These are phyloP conservation scores for Tenebrosternarchus preto DNA, from an alignment of 2,113 vertebrate genomes.

Conservation along the genomic window DNA sequence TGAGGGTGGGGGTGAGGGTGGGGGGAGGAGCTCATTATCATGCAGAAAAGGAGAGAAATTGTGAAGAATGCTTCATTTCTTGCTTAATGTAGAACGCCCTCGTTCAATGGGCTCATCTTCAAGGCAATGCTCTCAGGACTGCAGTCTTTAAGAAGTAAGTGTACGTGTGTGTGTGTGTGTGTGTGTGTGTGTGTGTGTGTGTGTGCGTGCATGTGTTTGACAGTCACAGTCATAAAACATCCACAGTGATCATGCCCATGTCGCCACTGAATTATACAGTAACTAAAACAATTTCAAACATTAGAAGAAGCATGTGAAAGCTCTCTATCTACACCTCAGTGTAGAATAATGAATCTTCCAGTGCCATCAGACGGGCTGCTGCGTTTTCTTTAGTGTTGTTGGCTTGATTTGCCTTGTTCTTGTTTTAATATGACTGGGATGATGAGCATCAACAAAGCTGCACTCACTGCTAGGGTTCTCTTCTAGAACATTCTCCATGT, in stretches of 20 bases:
- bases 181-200: background rate
- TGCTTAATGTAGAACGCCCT: background rate
- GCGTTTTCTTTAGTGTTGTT: too few species aligned
- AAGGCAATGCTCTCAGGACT: too few species aligned
- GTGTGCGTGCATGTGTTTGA: slow-evolving; percentile 9
- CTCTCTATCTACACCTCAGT: too few species aligned
- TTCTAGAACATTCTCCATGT: slow-evolving; percentile 78
- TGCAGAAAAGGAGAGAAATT: background rate
- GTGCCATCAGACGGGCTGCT: too few species aligned
- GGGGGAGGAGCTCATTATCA: background rate
- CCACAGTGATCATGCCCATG: too few species aligned
- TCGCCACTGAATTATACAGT: too few species aligned
- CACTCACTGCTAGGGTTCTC: slow-evolving; percentile 67
- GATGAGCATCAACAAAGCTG: background rate
- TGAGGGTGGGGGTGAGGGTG: background rate
- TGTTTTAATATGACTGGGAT: background rate
- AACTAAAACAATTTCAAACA: too few species aligned
- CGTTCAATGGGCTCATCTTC: background rate
- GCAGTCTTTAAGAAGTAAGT: background rate
- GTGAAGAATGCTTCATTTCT: background rate
- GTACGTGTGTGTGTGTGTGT: background rate
- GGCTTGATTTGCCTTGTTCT: too few species aligned
- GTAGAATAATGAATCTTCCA: too few species aligned
- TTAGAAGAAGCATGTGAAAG: too few species aligned
- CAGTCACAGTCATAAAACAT: too few species aligned